Evolutionary conservation across 2,113 vertebrate species (phyloP).

Genomic region (Urocynchramus pylzowi): DNA sequence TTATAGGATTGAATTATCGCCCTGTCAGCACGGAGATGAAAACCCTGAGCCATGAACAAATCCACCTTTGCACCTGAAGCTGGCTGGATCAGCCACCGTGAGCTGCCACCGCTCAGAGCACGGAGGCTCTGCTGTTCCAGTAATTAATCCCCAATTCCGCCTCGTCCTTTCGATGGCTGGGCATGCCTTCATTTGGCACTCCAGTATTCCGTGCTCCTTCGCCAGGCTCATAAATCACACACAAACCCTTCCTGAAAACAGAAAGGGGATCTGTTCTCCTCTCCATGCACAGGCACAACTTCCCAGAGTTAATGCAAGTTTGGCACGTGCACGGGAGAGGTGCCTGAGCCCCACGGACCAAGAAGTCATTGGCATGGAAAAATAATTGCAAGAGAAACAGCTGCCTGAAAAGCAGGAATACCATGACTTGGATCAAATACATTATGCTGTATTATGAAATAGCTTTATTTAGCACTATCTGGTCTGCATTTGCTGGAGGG

Average conservation of each 20-base stretch:
- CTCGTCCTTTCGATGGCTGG: background rate
- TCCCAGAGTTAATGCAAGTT: background rate
- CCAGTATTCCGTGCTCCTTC: background rate
- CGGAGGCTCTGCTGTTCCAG: background rate
- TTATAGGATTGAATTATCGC: slow-evolving; percentile 30
- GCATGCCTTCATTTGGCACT: background rate
- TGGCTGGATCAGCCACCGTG: background rate
- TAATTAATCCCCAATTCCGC: slow-evolving; percentile 30
- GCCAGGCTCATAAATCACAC: slow-evolving; percentile 34
- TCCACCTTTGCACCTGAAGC: slow-evolving; percentile 43
- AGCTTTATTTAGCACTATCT: background rate
- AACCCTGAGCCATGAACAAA: slow-evolving; percentile 47
- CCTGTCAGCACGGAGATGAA: background rate
- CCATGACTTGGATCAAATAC: background rate
- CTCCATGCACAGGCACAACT: background rate
- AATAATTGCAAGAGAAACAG: background rate
- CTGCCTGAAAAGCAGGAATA: background rate
- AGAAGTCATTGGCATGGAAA: background rate
- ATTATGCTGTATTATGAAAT: background rate
- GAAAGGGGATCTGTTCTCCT: slow-evolving; percentile 32
- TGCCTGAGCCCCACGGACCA: background rate
- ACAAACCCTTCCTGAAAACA: background rate
- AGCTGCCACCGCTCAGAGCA: background rate
- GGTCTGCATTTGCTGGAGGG: background rate
- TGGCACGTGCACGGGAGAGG: background rate